Conservation (phyloP, 2,888 invertebrate species). For the Synergus itoensis region DNA sequence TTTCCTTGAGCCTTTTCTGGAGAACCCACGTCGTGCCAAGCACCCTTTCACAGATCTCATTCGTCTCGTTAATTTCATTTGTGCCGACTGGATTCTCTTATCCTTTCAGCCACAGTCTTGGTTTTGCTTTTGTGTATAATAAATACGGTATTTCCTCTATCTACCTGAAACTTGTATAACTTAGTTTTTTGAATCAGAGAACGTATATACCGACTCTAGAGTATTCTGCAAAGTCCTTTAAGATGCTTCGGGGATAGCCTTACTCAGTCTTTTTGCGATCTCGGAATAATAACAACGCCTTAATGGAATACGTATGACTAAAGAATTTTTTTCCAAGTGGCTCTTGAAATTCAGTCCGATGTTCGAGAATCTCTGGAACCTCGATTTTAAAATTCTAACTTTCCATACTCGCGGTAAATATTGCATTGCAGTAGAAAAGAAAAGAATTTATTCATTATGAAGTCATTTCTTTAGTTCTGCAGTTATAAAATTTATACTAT, state of each 20-base stretch:
- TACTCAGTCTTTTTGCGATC: slow-evolving; percentile 23
- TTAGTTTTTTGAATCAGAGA: slow-evolving; percentile 34
- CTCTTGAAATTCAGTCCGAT: slow-evolving; percentile 21
- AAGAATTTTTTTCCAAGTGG: slow-evolving; percentile 2
- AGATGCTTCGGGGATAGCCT: slow-evolving; percentile 16
- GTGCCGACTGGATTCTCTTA: slow-evolving; percentile 33
- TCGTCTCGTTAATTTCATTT: slow-evolving; percentile 36
- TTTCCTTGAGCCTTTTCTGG: background rate
- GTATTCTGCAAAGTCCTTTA: slow-evolving; percentile 20
- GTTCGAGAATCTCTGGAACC: background rate
- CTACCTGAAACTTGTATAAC: slow-evolving; percentile 39
- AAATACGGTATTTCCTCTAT: slow-evolving; percentile 30
- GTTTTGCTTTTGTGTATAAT: slow-evolving; percentile 24
- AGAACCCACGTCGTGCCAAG: background rate
- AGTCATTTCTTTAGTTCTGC: slow-evolving; percentile 9
- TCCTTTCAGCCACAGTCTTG: background rate
- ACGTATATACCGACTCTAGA: background rate
- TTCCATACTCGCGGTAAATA: background rate
- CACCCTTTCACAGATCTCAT: slow-evolving; percentile 28
- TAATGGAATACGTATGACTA: slow-evolving; percentile 24
- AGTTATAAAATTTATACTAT: background rate
- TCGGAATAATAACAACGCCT: slow-evolving; percentile 22
- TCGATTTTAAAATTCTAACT: background rate
- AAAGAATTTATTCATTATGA: background rate
- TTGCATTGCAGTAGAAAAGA: background rate